phyloP scores from a whole-genome alignment of 2,888 invertebrate species.

The Steinernema carpocapsae region DNA sequence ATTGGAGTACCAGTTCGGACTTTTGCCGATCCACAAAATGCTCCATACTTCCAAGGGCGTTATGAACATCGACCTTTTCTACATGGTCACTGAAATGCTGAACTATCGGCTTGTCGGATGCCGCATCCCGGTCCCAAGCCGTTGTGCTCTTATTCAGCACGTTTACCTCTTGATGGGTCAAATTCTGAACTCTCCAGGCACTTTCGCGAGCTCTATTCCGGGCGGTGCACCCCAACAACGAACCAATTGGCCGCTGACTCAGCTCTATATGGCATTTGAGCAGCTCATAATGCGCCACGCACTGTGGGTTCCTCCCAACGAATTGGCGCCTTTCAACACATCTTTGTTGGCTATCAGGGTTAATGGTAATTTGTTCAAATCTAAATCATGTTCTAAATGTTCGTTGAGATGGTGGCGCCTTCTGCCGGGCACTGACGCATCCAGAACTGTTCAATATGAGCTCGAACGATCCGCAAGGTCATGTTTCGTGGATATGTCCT shows the following conservation, averaged over 20 bases:
- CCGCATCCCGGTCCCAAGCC: not conserved
- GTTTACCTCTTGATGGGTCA: slow-evolving; percentile 20
- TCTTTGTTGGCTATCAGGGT: not conserved
- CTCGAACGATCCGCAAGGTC: slow-evolving; percentile 8
- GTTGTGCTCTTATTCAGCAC: slow-evolving; percentile 25
- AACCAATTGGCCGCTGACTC: slow-evolving; percentile 38
- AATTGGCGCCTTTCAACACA: slow-evolving; percentile 20
- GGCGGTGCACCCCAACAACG: not conserved
- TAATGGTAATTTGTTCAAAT: not conserved
- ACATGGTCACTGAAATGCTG: slow-evolving; percentile 37
- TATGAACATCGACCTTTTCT: slow-evolving; percentile 34
- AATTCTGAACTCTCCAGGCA: not conserved
- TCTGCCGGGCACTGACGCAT: not conserved
- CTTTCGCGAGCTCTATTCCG: not conserved
- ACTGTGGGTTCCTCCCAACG: slow-evolving; percentile 23
- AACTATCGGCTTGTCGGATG: slow-evolving; percentile 33
- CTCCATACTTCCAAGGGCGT: not conserved
- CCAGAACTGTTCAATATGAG: not conserved
- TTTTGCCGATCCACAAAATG: slow-evolving; percentile 10
- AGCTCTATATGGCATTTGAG: slow-evolving; percentile 49
- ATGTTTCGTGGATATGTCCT: slow-evolving; percentile 42
- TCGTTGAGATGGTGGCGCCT: not conserved
- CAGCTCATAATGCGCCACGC: slow-evolving; percentile 47
- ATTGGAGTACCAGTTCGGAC: slow-evolving; percentile 24
- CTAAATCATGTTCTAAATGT: not conserved